A percentile compares a stretch with the other conserved stretches of the same genome.
Conservation (phyloP, 2,113 vertebrate genomes). For the Motacilla alba region DNA sequence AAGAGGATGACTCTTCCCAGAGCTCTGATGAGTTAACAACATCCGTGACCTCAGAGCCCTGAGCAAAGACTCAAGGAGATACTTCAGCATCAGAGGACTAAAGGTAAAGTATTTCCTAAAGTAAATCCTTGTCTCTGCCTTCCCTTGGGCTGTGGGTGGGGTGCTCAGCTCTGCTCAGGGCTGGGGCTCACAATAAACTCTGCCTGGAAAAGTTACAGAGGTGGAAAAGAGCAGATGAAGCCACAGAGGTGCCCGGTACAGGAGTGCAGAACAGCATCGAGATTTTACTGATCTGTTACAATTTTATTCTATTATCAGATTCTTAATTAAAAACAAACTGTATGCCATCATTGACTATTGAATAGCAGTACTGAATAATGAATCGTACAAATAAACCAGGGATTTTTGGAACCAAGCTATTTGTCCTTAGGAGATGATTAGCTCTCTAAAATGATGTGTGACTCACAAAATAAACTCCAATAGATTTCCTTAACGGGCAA, state of each 20-base stretch:
- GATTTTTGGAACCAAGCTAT: not conserved
- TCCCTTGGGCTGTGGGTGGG: not conserved
- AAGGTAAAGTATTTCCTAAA: not conserved
- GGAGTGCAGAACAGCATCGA: not conserved
- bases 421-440: not conserved
- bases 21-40: not conserved
- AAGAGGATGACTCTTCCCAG: not conserved
- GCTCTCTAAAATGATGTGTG: not conserved
- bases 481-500: not conserved
- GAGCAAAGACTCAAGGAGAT: not conserved
- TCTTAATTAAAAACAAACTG: not conserved
- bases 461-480: constrained; percentile 3
- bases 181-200: not conserved
- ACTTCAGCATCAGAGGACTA: not conserved
- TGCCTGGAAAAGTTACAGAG: not conserved
- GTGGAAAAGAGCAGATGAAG: not conserved
- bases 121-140: not conserved
- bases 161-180: not conserved
- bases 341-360: not conserved
- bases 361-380: not conserved
- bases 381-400: not conserved
- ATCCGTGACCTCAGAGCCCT: not conserved
- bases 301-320: not conserved
- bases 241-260: not conserved
- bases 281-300: not conserved